Percentiles rank a stretch among this genome's conserved stretches.
Evolutionary conservation across 2,113 vertebrate genomes (phyloP).

Genomic region (Psittacula cyanocephala): DNA sequence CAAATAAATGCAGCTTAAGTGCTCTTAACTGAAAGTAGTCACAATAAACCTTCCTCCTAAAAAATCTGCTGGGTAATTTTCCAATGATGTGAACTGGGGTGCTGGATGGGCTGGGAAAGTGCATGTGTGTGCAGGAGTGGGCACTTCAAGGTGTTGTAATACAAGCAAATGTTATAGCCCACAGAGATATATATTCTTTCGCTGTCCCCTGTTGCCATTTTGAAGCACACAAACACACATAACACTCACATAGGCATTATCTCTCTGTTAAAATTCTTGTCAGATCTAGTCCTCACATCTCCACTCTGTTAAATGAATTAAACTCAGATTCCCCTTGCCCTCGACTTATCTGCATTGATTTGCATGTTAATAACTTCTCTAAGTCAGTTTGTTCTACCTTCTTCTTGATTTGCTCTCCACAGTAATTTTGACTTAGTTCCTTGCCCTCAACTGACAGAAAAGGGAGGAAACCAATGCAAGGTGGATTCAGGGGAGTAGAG

Average conservation of each 20-base stretch:
- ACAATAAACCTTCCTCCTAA: background rate
- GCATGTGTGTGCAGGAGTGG: background rate
- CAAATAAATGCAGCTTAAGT: slow-evolving; percentile 12
- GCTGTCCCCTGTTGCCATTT: background rate
- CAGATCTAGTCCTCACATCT: background rate
- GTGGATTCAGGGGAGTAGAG: background rate
- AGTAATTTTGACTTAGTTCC: background rate
- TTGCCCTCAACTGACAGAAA: background rate
- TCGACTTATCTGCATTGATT: background rate
- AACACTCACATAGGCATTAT: background rate
- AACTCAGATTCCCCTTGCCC: background rate
- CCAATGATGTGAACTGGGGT: background rate
- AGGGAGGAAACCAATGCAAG: background rate
- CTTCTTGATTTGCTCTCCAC: background rate
- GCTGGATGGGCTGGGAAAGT: background rate
- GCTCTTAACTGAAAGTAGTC: background rate
- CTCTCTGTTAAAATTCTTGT: background rate
- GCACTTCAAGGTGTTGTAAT: background rate
- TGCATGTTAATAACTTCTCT: slow-evolving; percentile 13
- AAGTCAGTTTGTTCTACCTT: background rate
- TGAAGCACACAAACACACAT: background rate
- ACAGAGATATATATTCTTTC: background rate
- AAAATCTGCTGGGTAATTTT: background rate
- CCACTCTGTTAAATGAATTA: background rate
- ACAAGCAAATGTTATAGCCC: background rate